phyloP scores from a whole-genome alignment of 2,113 vertebrate genomes.

The Cephalopterus ornatus region DNA sequence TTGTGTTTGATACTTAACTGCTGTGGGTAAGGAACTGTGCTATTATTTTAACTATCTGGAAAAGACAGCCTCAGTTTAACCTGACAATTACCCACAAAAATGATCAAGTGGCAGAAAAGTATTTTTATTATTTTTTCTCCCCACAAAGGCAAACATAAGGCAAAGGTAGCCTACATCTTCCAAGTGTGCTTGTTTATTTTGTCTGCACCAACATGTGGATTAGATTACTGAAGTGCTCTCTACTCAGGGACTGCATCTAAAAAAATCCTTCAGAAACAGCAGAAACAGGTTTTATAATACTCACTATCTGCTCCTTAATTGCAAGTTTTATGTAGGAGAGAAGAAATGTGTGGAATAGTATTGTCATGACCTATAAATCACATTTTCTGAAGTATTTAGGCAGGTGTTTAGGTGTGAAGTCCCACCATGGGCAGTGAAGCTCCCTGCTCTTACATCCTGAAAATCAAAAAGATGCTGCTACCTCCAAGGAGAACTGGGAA shows the following conservation, averaged over 20 bases:
- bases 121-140: not conserved
- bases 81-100: not conserved
- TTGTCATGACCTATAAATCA: not conserved
- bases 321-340: not conserved
- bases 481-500: not conserved
- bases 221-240: not conserved
- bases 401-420: not conserved
- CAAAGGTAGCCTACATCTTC: not conserved
- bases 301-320: not conserved
- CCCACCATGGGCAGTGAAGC: not conserved
- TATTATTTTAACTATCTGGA: not conserved
- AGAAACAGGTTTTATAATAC: not conserved
- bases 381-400: not conserved
- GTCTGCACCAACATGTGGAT: not conserved
- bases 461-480: not conserved
- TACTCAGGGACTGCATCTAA: not conserved
- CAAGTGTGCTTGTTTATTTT: not conserved
- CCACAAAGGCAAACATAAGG: not conserved
- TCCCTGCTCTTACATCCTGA: not conserved
- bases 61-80: not conserved
- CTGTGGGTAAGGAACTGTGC: not conserved
- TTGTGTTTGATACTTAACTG: conserved; percentile 44
- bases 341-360: not conserved
- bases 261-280: not conserved
- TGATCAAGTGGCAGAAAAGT: not conserved